These are phyloP conservation scores for Gymnogyps californianus DNA, from an alignment of 2,113 vertebrate genomes.

Conservation along the genomic window DNA sequence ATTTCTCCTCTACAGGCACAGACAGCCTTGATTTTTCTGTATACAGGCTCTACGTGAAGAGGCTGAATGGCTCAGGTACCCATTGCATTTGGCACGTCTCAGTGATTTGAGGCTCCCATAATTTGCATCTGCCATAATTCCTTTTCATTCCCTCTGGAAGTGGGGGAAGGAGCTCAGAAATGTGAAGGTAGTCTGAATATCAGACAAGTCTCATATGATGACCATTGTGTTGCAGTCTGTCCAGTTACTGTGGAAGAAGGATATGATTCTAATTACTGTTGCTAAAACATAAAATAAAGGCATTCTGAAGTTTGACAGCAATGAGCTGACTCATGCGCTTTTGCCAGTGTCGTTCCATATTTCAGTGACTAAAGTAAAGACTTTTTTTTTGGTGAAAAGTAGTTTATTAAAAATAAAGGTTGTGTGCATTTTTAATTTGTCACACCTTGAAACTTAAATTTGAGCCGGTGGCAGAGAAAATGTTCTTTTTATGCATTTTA, in stretches of 20 bases:
- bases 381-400: background rate
- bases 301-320: background rate
- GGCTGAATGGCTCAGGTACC: rapidly evolving
- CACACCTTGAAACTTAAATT: background rate
- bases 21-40: background rate
- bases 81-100: background rate
- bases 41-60: background rate
- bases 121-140: background rate
- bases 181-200: background rate
- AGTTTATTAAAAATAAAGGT: background rate
- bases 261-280: background rate
- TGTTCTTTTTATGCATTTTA: background rate
- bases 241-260: background rate
- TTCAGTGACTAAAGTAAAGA: background rate
- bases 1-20: background rate
- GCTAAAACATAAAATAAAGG: background rate
- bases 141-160: background rate
- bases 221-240: background rate
- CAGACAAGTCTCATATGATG: background rate
- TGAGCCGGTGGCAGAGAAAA: background rate
- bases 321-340: background rate
- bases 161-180: background rate
- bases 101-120: background rate
- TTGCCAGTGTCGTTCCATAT: background rate
- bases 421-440: background rate